Conservation (phyloP, 1,140 invertebrate genomes). For the Holcopasites calliopsidis region DNA sequence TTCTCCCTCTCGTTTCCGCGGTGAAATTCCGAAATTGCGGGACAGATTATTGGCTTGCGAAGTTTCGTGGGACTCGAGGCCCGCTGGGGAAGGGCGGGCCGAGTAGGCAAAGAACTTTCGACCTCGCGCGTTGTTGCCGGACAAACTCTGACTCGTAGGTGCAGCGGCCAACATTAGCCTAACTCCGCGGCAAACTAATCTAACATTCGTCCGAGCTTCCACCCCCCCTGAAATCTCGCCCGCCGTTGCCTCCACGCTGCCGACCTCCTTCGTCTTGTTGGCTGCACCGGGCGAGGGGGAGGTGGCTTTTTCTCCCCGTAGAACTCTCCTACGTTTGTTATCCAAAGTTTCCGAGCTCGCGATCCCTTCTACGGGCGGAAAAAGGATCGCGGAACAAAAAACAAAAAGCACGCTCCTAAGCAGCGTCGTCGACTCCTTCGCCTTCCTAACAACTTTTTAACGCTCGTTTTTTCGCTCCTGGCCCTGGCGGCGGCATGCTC, state of each 20-base stretch:
- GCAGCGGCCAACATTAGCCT: constrained; percentile 72
- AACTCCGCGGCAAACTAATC: constrained; percentile 75
- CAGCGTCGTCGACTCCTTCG: constrained; percentile 40
- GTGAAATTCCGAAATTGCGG: constrained; percentile 66
- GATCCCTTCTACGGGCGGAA: constrained; percentile 4
- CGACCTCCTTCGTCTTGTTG: constrained; percentile 42
- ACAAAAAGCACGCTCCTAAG: constrained; percentile 23
- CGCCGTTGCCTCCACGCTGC: not conserved
- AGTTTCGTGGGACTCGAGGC: constrained; percentile 63
- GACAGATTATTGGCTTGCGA: constrained; percentile 71
- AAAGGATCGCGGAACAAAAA: constrained; percentile 14
- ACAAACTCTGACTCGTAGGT: constrained; percentile 71
- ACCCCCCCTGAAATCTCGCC: constrained; percentile 15
- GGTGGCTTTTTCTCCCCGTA: constrained; percentile 50
- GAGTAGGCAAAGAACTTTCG: constrained; percentile 71
- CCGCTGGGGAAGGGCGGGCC: constrained; percentile 57
- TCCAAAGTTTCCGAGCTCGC: constrained; percentile 41
- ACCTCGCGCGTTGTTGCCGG: constrained; percentile 66
- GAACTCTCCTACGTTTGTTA: constrained; percentile 37
- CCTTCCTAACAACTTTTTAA: constrained; percentile 11
- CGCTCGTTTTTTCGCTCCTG: constrained; percentile 27
- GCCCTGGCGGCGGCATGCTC: not conserved
- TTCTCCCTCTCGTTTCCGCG: constrained; percentile 56
- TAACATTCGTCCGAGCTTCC: constrained; percentile 72
- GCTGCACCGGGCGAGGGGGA: not conserved